phyloP scores from a whole-genome alignment of 1,140 invertebrate species.

The Diabrotica virgifera region DNA sequence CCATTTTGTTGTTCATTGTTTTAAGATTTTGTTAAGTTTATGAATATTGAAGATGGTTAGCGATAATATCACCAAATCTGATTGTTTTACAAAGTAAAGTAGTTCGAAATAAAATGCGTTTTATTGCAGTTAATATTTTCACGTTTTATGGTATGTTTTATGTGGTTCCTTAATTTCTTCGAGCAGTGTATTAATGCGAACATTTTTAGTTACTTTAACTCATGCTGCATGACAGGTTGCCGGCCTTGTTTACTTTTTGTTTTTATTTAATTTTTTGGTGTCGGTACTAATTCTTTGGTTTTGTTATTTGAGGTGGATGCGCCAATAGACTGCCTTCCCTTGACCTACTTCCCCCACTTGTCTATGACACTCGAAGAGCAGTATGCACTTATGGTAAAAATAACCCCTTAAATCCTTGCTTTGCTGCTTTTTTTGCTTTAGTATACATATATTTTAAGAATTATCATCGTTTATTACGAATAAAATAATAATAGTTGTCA shows the following conservation, averaged over 20 bases:
- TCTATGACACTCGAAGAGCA: conserved; percentile 47
- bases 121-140: too few relatives aligned
- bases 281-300: conserved; percentile 40
- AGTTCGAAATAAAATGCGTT: too few relatives aligned
- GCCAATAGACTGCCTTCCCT: conserved; percentile 39
- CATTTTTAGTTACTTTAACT: conserved; percentile 4
- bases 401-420: conserved; percentile 23
- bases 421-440: conserved; percentile 12
- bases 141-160: too few relatives aligned
- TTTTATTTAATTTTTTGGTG: conserved; percentile 34
- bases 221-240: conserved; percentile 10
- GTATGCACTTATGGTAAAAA: conserved; percentile 47
- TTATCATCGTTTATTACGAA: too few relatives aligned
- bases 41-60: too few relatives aligned
- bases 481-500: too few relatives aligned
- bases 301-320: conserved; percentile 45
- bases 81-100: too few relatives aligned
- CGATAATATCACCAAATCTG: too few relatives aligned
- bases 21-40: too few relatives aligned
- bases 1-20: too few relatives aligned
- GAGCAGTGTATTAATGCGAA: background rate
- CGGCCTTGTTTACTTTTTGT: conserved; percentile 23
- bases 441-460: background rate
- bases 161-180: too few relatives aligned
- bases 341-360: conserved; percentile 45